Evolutionary conservation across 2,888 invertebrate genomes (phyloP).

Genomic region (Cheilosia grossa): DNA sequence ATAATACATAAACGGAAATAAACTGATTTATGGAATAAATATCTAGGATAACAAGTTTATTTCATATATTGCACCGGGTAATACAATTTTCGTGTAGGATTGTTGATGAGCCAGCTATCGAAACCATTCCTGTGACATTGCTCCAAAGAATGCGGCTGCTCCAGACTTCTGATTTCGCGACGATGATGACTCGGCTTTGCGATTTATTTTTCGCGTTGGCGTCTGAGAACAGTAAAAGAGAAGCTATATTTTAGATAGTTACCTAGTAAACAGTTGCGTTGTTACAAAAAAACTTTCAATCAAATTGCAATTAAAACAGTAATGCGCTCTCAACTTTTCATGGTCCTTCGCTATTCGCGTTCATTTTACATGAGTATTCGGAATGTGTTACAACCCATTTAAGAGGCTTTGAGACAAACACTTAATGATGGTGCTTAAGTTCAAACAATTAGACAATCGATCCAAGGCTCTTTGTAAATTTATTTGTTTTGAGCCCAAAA

Average conservation of each 20-base stretch:
- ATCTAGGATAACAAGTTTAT: constrained; percentile 49
- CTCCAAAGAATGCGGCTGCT: constrained; percentile 91
- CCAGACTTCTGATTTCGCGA: constrained; percentile 85
- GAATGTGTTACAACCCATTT: too few relatives aligned
- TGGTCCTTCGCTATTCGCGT: too few relatives aligned
- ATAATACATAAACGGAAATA: constrained; percentile 53
- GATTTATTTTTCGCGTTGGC: constrained; percentile 56
- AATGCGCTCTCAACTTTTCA: too few relatives aligned
- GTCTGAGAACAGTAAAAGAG: constrained; percentile 33
- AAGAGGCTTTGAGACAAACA: too few relatives aligned
- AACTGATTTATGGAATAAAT: constrained; percentile 48
- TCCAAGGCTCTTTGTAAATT: too few relatives aligned
- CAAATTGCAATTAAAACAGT: background rate
- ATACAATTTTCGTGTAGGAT: constrained; percentile 37
- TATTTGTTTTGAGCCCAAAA: too few relatives aligned
- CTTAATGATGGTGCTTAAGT: too few relatives aligned
- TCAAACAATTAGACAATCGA: too few relatives aligned
- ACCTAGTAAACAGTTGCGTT: background rate
- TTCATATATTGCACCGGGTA: constrained; percentile 62
- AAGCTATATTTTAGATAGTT: constrained; percentile 2
- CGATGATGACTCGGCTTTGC: constrained; percentile 75
- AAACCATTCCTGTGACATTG: constrained; percentile 93
- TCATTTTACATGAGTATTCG: too few relatives aligned
- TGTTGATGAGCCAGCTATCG: constrained; percentile 80
- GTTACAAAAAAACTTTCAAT: constrained; percentile 10